Evolutionary conservation across 2,888 invertebrate genomes (phyloP), one percentile per base, ranked within the genome.

Genomic region (Patella pellucida): DNA sequence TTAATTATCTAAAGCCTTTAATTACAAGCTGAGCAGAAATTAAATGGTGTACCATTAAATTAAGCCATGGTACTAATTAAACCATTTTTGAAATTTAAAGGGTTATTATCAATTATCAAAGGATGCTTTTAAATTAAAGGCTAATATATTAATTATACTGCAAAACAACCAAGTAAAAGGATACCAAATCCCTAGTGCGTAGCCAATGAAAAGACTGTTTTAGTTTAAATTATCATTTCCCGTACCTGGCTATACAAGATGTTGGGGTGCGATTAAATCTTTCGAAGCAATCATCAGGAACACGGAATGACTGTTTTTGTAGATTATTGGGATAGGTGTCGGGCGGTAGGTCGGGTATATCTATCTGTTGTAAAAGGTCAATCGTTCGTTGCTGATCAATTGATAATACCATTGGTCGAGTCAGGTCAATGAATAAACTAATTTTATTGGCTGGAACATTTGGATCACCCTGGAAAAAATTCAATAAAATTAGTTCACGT

Each of bases 401-500:
- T 14, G 81, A 83, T 50, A 90, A 80, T 3, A 86, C 73, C 83
- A 90, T 84, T 7, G 88, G 86, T n/a, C 85, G 84, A 15, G 77
- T 77, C 52, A 89, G 77, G 78, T 87, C 85, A 2, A 82, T 87
- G 27, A 78, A 69, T 27, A 89, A 78, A 73, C 88, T 89, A 3
- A 87, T 72, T 72, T 89, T 81, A n/a, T 86, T 85, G 15, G 89
- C 87, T 16, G 90, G 90, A 9, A 90, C 87, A 82, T 89, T 89
- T 0, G 86, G 87, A 79, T 90, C 90, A 62, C 90, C 90, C 89
- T 90, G 76, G 9, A 41, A 41, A 41, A 41, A 41, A 41, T 41
- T 41, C 7, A 41, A 41, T 41, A 41, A 4, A 75, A 74, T 72
- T 69, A n/a, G 4, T 54, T n/a, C 4, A 52, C 5, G 15, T 41